Conservation (phyloP, 2,888 invertebrate genomes). For the Dioctria linearis region DNA sequence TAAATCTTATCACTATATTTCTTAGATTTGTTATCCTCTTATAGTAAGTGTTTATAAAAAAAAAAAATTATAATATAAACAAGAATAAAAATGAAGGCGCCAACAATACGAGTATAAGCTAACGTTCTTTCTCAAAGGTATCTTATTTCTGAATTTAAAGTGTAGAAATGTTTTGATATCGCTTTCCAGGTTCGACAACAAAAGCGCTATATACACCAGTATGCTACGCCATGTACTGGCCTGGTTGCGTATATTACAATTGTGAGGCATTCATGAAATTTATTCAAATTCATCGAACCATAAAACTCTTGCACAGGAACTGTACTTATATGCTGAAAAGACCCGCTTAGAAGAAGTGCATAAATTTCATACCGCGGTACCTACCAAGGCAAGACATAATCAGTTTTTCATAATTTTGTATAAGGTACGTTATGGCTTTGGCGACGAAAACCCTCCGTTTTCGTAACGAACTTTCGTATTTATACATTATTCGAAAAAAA, state of each 20-base stretch:
- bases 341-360: neutral
- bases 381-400: slow-evolving; percentile 14
- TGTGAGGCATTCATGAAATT: slow-evolving; percentile 26
- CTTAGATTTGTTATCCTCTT: too few species aligned
- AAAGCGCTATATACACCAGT: slow-evolving; percentile 7
- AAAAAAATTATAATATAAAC: neutral
- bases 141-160: slow-evolving; percentile 31
- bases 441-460: too few species aligned
- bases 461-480: too few species aligned
- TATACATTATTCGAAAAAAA: too few species aligned
- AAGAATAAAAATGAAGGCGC: slow-evolving; percentile 12
- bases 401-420: slow-evolving; percentile 24
- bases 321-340: slow-evolving; percentile 11
- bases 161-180: slow-evolving; percentile 26
- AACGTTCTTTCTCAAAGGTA: slow-evolving; percentile 7
- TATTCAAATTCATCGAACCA: slow-evolving; percentile 23
- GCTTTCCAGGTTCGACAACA: slow-evolving; percentile 17
- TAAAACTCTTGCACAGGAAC: slow-evolving; percentile 26
- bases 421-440: neutral
- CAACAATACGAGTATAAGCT: slow-evolving; percentile 2
- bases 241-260: neutral
- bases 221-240: neutral
- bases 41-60: too few species aligned
- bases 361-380: neutral
- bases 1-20: too few species aligned